A percentile compares a stretch with the other conserved stretches of the same genome.
These are phyloP conservation scores for Eudasyphora cyanicolor DNA, from an alignment of 2,888 invertebrate species.

Conservation along the genomic window DNA sequence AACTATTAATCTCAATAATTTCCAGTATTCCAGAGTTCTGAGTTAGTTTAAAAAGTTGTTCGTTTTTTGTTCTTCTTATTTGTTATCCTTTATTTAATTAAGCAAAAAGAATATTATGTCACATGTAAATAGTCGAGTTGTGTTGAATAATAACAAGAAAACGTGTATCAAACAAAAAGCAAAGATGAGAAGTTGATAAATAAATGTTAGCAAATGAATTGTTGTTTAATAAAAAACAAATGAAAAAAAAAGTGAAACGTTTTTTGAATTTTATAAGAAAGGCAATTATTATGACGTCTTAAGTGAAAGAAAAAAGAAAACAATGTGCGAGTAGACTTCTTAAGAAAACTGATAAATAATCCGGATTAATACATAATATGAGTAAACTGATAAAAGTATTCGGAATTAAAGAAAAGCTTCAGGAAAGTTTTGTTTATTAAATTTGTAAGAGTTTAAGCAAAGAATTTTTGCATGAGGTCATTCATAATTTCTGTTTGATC, in stretches of 20 bases:
- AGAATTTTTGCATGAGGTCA: too few species aligned
- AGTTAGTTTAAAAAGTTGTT: neutral
- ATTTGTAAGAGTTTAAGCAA: too few species aligned
- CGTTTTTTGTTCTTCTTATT: neutral
- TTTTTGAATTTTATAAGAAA: too few species aligned
- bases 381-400: too few species aligned
- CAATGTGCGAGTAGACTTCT: too few species aligned
- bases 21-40: neutral
- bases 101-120: neutral
- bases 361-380: too few species aligned
- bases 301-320: constrained; percentile 51
- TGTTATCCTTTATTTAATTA: neutral
- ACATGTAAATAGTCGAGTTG: constrained; percentile 31
- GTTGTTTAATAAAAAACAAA: constrained; percentile 27
- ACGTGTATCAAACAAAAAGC: neutral
- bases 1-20: neutral
- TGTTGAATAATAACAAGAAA: constrained; percentile 2
- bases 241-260: constrained; percentile 29
- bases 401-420: too few species aligned
- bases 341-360: too few species aligned
- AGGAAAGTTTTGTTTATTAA: too few species aligned
- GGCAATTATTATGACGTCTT: constrained; percentile 24
- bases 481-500: too few species aligned
- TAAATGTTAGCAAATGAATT: constrained; percentile 28
- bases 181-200: constrained; percentile 38